Conservation (phyloP, 2,113 vertebrate species). For the Synodontis membranacea region DNA sequence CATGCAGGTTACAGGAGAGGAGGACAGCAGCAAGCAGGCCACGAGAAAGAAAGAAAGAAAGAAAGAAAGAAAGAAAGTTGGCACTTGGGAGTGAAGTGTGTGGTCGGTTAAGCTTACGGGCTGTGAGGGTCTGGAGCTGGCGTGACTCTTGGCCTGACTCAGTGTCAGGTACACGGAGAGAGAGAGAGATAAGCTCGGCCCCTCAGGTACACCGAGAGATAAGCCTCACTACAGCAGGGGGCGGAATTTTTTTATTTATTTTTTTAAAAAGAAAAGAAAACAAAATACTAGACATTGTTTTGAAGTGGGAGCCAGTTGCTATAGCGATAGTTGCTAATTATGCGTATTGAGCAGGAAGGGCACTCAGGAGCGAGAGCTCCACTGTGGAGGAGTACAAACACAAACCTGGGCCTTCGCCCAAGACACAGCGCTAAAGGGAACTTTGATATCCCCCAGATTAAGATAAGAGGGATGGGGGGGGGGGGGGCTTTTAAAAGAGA, state of each 20-base stretch:
- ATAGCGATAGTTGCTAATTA: constrained; percentile 54
- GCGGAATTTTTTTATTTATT: no score
- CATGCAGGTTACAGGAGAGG: neutral
- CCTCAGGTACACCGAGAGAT: constrained; percentile 50
- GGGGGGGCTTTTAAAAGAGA: neutral
- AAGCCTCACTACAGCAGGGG: constrained; percentile 25
- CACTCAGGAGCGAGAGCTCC: constrained; percentile 27
- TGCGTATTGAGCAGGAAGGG: constrained; percentile 31
- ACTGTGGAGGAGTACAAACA: constrained; percentile 32
- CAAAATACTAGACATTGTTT: constrained; percentile 41
- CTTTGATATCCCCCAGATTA: neutral
- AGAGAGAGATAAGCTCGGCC: constrained; percentile 1
- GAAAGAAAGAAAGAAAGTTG: neutral
- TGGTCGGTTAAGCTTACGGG: constrained; percentile 24
- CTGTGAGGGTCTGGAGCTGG: neutral
- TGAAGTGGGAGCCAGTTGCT: constrained; percentile 50
- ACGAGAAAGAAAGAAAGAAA: neutral
- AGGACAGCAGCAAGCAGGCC: neutral
- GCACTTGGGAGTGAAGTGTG: neutral
- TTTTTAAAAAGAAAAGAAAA: no score
- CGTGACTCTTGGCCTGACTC: neutral
- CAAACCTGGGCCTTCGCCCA: constrained; percentile 24
- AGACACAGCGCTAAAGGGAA: constrained; percentile 10
- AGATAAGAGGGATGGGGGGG: neutral
- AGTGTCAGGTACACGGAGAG: constrained; percentile 14